Conservation (phyloP, 1,140 invertebrate genomes). For the Diorhabda elongata region DNA sequence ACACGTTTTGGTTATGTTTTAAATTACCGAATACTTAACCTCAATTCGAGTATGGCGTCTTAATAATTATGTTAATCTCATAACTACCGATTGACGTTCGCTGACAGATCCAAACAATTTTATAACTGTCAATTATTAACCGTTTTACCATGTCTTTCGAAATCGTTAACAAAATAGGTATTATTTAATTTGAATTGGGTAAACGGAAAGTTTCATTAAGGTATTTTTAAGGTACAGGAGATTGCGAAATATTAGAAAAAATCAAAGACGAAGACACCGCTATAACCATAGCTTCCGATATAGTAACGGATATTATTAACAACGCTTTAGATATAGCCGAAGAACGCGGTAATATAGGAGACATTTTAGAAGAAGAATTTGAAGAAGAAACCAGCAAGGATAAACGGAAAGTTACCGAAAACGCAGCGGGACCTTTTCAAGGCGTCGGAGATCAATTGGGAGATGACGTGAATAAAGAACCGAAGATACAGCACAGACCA, state of each 20-base stretch:
- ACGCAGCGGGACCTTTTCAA: constrained; percentile 11
- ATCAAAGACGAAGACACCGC: constrained; percentile 6
- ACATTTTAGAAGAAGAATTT: constrained; percentile 25
- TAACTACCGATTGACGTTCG: not conserved
- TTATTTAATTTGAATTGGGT: not conserved
- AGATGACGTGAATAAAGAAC: constrained; percentile 22
- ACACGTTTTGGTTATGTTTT: too few relatives aligned
- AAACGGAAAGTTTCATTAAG: not conserved
- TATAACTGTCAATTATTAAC: constrained; percentile 6
- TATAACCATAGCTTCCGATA: constrained; percentile 25
- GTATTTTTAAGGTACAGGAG: constrained; percentile 9
- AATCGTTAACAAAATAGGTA: constrained; percentile 16
- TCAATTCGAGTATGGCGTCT: too few relatives aligned
- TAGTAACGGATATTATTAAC: constrained; percentile 35
- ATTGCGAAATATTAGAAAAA: constrained; percentile 13
- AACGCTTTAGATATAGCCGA: constrained; percentile 30
- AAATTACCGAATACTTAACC: too few relatives aligned
- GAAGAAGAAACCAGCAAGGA: not conserved
- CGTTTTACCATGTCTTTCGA: constrained; percentile 12
- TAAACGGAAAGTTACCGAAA: constrained; percentile 9
- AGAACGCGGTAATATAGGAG: constrained; percentile 1
- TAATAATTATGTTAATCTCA: too few relatives aligned
- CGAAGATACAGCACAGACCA: constrained; percentile 18
- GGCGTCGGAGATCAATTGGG: constrained; percentile 27
- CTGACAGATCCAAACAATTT: not conserved